Percentiles rank a stretch among this genome's conserved stretches.
These are phyloP conservation scores for Trematomus loennbergii DNA, from an alignment of 2,113 vertebrate species.

Conservation along the genomic window DNA sequence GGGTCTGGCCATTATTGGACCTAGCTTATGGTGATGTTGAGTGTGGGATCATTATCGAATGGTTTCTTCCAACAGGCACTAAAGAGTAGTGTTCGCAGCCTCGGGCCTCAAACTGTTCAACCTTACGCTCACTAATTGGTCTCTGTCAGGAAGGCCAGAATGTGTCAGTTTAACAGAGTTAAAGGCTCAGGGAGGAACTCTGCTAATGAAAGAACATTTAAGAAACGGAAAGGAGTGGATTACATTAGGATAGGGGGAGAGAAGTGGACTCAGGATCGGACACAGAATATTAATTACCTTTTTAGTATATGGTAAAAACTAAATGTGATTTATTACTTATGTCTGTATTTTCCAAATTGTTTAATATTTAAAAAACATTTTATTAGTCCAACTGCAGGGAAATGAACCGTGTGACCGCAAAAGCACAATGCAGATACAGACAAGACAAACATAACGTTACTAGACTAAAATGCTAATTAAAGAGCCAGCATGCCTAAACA, in stretches of 20 bases:
- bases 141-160: conserved; percentile 64
- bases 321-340: background rate
- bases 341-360: background rate
- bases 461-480: too few species aligned
- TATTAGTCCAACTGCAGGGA: too few species aligned
- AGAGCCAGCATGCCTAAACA: too few species aligned
- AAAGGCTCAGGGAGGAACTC: conserved; percentile 49
- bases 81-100: conserved; percentile 58
- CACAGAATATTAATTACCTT: background rate
- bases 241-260: conserved; percentile 1
- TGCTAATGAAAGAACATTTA: conserved; percentile 44
- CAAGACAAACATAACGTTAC: too few species aligned
- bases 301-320: background rate
- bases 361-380: background rate
- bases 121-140: conserved; percentile 73
- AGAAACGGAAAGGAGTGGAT: conserved; percentile 2
- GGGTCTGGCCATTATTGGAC: conserved; percentile 50
- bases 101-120: conserved; percentile 69
- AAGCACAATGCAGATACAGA: too few species aligned
- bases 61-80: conserved; percentile 49
- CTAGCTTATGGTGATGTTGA: conserved; percentile 32
- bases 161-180: conserved; percentile 64
- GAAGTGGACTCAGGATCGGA: background rate
- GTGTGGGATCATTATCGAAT: conserved; percentile 59
- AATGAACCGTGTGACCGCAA: too few species aligned